A percentile compares a stretch with the other conserved stretches of the same genome.
Conservation (phyloP, 2,888 invertebrate species). For the Hemithea aestivaria region DNA sequence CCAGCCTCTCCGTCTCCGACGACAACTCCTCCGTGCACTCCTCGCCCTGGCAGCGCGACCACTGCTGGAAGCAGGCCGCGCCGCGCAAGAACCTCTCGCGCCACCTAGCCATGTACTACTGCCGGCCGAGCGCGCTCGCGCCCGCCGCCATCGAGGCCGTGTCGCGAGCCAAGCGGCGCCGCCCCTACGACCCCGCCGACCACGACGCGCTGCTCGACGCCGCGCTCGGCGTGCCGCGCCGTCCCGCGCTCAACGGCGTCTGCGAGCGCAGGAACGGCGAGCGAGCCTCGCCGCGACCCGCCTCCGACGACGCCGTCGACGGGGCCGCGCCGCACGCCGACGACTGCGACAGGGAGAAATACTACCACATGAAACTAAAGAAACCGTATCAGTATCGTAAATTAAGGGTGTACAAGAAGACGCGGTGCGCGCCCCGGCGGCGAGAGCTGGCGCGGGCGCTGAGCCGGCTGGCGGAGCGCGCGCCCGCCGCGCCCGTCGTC, state of each 20-base stretch:
- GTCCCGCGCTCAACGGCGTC: constrained; percentile 44
- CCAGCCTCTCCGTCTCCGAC: constrained; percentile 92
- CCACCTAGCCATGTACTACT: constrained; percentile 85
- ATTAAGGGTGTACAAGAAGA: constrained; percentile 72
- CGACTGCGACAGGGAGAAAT: constrained; percentile 66
- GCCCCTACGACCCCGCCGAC: constrained; percentile 78
- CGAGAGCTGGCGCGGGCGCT: constrained; percentile 55
- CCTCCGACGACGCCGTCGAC: constrained; percentile 53
- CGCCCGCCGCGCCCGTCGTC: constrained; percentile 57
- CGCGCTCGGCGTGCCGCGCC: constrained; percentile 31
- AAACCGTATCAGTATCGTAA: constrained; percentile 75
- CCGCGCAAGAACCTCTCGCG: constrained; percentile 86
- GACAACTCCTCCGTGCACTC: constrained; percentile 94
- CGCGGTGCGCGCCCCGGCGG: constrained; percentile 52
- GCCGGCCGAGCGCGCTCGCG: constrained; percentile 76
- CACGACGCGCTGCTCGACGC: constrained; percentile 43
- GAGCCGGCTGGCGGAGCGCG: constrained; percentile 59
- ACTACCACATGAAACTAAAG: constrained; percentile 74
- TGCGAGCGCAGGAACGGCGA: constrained; percentile 57
- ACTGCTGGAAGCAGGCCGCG: constrained; percentile 91
- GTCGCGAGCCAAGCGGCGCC: constrained; percentile 80
- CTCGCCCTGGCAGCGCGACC: constrained; percentile 94
- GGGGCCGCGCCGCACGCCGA: constrained; percentile 40
- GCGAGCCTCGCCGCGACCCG: constrained; percentile 35
- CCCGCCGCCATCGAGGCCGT: constrained; percentile 61